Percentiles rank a stretch among this genome's conserved stretches.
phyloP scores from a whole-genome alignment of 2,113 vertebrate genomes.

The Mugil cephalus region DNA sequence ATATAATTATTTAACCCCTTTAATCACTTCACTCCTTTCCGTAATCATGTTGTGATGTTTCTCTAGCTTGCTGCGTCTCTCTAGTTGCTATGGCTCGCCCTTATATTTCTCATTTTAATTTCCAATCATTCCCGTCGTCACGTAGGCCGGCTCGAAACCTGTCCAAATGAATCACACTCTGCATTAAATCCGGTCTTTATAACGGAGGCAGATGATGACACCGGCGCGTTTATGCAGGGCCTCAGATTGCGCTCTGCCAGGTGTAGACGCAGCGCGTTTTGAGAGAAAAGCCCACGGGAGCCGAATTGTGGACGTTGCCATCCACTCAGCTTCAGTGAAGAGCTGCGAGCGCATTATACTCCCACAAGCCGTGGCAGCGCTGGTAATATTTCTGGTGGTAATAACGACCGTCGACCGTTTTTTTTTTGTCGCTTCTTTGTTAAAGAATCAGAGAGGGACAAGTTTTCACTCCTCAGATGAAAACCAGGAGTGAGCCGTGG shows the following conservation, averaged over 20 bases:
- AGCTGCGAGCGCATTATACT: slow-evolving; percentile 32
- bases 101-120: not conserved
- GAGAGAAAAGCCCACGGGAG: slow-evolving; percentile 25
- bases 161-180: not conserved
- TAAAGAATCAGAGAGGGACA: slow-evolving; percentile 8
- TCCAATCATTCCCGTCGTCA: not conserved
- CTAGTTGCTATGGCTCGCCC: not conserved
- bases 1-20: slow-evolving; percentile 24
- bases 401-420: slow-evolving; percentile 49
- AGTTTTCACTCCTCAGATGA: slow-evolving; percentile 24
- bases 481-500: slow-evolving; percentile 6
- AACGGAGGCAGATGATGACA: not conserved
- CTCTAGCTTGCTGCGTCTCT: not conserved
- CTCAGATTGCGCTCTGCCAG: not conserved
- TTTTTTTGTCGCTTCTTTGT: slow-evolving; percentile 34
- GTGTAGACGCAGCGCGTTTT: slow-evolving; percentile 22
- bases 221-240: not conserved
- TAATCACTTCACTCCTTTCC: slow-evolving; percentile 16
- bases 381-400: slow-evolving; percentile 42
- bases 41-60: slow-evolving; percentile 7
- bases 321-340: slow-evolving; percentile 19
- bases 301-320: slow-evolving; percentile 14
- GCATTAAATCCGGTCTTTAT: not conserved
- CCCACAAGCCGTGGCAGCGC: slow-evolving; percentile 38
- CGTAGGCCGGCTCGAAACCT: no score